Evolutionary conservation across 2,888 invertebrate species (phyloP).

Genomic region (Torymus tubicola): DNA sequence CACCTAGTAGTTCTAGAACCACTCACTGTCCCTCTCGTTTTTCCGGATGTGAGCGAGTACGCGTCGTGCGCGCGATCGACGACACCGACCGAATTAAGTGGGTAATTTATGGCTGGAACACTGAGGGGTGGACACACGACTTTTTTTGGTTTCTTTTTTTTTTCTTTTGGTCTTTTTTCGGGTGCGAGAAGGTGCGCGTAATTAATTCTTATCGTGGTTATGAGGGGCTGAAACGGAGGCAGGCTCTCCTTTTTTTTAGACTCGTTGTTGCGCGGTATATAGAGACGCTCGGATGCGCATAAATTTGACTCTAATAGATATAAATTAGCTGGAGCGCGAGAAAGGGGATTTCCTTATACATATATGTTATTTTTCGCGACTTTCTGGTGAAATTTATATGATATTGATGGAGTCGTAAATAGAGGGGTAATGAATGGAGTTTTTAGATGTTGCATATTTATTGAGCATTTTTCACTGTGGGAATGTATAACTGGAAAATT

Average conservation of each 20-base stretch:
- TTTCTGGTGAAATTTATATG: constrained; percentile 18
- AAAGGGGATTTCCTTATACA: constrained; percentile 33
- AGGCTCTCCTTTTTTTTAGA: not conserved
- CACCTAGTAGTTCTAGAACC: not conserved
- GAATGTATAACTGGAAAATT: too few species aligned
- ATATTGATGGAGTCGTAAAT: constrained; percentile 36
- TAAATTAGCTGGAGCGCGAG: constrained; percentile 43
- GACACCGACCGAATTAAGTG: constrained; percentile 55
- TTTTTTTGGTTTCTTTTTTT: constrained; percentile 1
- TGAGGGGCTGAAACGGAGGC: constrained; percentile 5
- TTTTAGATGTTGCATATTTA: constrained; percentile 4
- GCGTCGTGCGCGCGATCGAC: constrained; percentile 58
- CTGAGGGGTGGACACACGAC: too few species aligned
- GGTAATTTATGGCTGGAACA: constrained; percentile 13
- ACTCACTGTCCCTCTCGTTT: constrained; percentile 12
- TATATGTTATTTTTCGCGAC: constrained; percentile 13
- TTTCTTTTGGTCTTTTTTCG: too few species aligned
- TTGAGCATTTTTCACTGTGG: not conserved
- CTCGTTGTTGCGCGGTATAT: too few species aligned
- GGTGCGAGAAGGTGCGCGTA: constrained; percentile 13
- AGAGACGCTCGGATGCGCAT: constrained; percentile 33
- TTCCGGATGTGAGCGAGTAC: constrained; percentile 48
- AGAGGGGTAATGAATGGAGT: not conserved
- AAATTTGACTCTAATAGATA: constrained; percentile 53
- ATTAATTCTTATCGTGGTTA: constrained; percentile 51